Evolutionary conservation across 2,888 invertebrate species (phyloP).

Genomic region (Melitaea athalia): DNA sequence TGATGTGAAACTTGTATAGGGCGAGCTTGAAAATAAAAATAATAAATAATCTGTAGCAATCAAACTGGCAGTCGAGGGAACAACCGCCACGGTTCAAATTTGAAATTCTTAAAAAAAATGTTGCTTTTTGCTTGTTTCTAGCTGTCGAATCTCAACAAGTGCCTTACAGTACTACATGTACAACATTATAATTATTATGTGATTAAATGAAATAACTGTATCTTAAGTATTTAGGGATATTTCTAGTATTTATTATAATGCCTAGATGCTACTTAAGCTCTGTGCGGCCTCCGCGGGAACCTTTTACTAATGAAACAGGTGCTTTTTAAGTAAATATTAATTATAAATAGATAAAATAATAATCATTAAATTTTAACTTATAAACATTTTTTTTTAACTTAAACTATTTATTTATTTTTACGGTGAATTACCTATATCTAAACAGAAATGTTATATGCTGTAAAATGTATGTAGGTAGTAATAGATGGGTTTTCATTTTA

Average conservation of each 20-base stretch:
- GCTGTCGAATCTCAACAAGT: conserved; percentile 70
- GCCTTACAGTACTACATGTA: conserved; percentile 61
- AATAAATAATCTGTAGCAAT: conserved; percentile 36
- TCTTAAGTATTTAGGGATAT: conserved; percentile 19
- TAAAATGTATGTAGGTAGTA: no score
- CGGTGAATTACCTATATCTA: no score
- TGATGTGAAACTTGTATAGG: conserved; percentile 3
- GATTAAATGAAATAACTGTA: conserved; percentile 22
- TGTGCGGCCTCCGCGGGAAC: conserved; percentile 55
- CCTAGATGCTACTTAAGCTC: conserved; percentile 71
- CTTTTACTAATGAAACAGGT: conserved; percentile 65
- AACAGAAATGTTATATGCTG: no score
- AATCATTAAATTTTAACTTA: not conserved
- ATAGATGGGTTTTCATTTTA: no score
- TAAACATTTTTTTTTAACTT: no score
- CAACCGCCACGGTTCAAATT: conserved; percentile 54
- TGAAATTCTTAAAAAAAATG: conserved; percentile 65
- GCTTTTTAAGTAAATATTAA: conserved; percentile 42
- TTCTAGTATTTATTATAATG: conserved; percentile 51
- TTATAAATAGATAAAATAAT: not conserved
- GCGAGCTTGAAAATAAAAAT: conserved; percentile 23
- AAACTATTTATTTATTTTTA: no score
- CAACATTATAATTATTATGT: conserved; percentile 17
- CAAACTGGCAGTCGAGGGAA: conserved; percentile 53
- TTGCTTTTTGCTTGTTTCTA: conserved; percentile 63